Base-by-base conservation (phyloP, 2,888 invertebrate species). In the Tenthredo notha region DNA sequence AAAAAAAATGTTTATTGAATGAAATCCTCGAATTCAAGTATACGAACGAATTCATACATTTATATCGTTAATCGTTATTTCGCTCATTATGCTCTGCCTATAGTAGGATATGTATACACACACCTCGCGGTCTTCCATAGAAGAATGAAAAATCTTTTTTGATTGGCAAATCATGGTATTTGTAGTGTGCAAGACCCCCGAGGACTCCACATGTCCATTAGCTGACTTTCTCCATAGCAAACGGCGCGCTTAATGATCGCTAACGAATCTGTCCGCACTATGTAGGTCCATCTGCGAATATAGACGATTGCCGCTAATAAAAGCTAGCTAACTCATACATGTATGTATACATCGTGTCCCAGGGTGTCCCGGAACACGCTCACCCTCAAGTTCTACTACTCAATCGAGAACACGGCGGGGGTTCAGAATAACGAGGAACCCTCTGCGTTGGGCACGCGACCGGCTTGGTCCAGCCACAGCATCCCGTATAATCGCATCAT, bases 181-280 rank as follows among this genome's bases (percentile, higher is more conserved):
- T 54, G 9, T 54, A 50, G 54, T 25, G 12, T 33, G 29, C 50
- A 33, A 54, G 77, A 54, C 50, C 77, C 77, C 77, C 54, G 77
- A 77, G 58, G 40, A 61, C 61, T 21, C 33, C 80, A 80, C 58
- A 80, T 80, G 80, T 80, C 58, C 80, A 80, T 80, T 80, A 80
- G 77, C 47, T 21, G 80, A 61, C 80, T 80, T 80, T 21, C 21
- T 61, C 61, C 40, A 74, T 74, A 74, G 25, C 72, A 87, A 87
- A 77, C 86, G 84, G 88, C 40, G 85, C 77, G 87, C 84, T 89
- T 92, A 92, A 92, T 91, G 90, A 92, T 89, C 87, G 85, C 90
- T 91, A 92, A 92, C 91, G 91, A 92, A 91, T 90, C 90, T 88
- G 87, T 90, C 90, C 89, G 89, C 90, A 91, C 90, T 89, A 90